Evolutionary conservation across 2,113 vertebrate genomes (phyloP).

Genomic region (Clarias gariepinus): DNA sequence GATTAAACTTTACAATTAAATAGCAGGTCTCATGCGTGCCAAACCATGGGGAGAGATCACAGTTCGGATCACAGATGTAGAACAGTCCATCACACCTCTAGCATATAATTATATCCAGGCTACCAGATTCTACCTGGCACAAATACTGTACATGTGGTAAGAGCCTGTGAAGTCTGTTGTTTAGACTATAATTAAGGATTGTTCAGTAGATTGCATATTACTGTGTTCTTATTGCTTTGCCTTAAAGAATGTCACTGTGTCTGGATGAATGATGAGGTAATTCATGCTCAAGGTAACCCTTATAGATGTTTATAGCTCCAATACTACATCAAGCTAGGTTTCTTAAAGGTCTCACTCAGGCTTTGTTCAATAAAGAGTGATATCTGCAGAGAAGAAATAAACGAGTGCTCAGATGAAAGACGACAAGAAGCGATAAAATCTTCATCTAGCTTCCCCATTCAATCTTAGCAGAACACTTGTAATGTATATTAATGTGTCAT

Average conservation of each 20-base stretch:
- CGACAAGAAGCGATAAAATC: constrained; percentile 39
- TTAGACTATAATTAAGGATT: background rate
- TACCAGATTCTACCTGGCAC: background rate
- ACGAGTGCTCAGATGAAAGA: background rate
- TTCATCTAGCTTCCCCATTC: constrained; percentile 3
- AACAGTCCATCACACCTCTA: no score
- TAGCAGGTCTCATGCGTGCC: no score
- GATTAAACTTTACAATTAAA: no score
- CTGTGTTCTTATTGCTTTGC: background rate
- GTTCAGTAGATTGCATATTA: background rate
- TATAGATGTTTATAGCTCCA: constrained; percentile 8
- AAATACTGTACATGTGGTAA: background rate
- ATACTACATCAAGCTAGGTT: background rate
- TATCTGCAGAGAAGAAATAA: constrained; percentile 30
- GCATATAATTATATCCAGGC: background rate
- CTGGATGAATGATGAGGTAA: constrained; percentile 15
- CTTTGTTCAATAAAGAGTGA: constrained; percentile 24
- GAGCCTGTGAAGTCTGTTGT: background rate
- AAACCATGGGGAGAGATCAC: no score
- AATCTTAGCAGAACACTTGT: constrained; percentile 26
- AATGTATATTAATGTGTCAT: constrained; percentile 45
- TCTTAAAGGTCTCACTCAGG: background rate
- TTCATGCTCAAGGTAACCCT: background rate
- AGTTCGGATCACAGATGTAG: no score
- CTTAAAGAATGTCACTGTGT: background rate